Percentiles rank a stretch among this genome's conserved stretches.
Conservation (phyloP, 1,140 invertebrate genomes). For the Artemia franciscana region DNA sequence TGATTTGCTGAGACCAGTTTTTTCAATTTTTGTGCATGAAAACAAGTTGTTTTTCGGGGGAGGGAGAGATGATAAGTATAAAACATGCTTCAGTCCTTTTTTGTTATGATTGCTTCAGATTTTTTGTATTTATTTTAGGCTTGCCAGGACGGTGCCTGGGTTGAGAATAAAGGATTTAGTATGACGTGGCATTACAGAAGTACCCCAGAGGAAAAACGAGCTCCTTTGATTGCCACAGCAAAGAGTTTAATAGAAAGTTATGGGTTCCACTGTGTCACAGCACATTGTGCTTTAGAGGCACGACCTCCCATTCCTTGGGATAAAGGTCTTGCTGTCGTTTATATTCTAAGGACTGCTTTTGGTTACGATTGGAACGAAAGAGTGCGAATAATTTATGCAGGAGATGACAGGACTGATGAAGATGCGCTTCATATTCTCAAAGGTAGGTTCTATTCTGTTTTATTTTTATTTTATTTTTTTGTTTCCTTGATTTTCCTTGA, state of each 20-base stretch:
- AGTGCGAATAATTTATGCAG: constrained; percentile 67
- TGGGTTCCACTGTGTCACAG: constrained; percentile 44
- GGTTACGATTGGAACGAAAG: constrained; percentile 74
- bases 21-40: no score
- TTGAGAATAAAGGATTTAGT: constrained; percentile 67
- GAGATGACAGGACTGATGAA: constrained; percentile 71
- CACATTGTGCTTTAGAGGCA: constrained; percentile 62
- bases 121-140: constrained; percentile 24
- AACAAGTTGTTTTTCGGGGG: no score
- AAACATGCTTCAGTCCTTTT: no score
- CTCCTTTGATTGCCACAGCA: constrained; percentile 37
- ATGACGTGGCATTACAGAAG: constrained; percentile 61
- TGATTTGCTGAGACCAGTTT: no score
- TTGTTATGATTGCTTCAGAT: no score
- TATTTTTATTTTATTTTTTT: no score
- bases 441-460: constrained; percentile 5
- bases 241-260: constrained; percentile 40
- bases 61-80: no score
- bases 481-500: not conserved
- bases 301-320: constrained; percentile 74
- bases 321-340: constrained; percentile 67
- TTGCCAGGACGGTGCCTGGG: constrained; percentile 66
- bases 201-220: constrained; percentile 19
- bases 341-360: constrained; percentile 65
- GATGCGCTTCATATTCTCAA: constrained; percentile 59